Evolutionary conservation across 2,113 vertebrate species (phyloP).

Genomic region (Notarius lentiginosus): DNA sequence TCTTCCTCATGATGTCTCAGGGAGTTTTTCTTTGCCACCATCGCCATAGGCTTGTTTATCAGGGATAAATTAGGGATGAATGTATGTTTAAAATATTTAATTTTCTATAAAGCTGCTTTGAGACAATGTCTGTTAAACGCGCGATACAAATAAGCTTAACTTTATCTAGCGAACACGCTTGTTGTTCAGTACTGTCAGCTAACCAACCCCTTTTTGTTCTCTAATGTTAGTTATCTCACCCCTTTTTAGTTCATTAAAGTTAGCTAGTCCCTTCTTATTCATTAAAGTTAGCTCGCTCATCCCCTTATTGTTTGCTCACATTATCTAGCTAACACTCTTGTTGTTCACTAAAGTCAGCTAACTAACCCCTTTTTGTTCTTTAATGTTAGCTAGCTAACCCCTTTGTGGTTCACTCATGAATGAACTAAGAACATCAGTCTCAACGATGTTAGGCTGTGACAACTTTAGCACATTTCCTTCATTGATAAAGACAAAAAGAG

Average conservation of each 20-base stretch:
- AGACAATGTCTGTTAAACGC: no score
- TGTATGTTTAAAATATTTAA: no score
- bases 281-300: neutral
- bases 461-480: neutral
- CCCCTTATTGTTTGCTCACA: neutral
- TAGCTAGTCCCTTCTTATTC: neutral
- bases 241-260: neutral
- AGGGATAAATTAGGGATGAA: no score
- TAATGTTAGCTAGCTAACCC: neutral
- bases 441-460: neutral
- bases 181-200: no score
- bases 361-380: neutral
- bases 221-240: no score
- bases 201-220: no score
- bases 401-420: neutral
- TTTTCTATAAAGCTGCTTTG: no score
- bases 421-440: neutral
- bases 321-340: neutral
- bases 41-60: no score
- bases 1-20: no score
- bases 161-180: no score
- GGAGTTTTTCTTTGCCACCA: no score
- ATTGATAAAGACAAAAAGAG: neutral
- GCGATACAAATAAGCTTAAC: no score
- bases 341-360: neutral